Conservation (phyloP, 2,888 invertebrate genomes). For the Epinotia brunnichana region DNA sequence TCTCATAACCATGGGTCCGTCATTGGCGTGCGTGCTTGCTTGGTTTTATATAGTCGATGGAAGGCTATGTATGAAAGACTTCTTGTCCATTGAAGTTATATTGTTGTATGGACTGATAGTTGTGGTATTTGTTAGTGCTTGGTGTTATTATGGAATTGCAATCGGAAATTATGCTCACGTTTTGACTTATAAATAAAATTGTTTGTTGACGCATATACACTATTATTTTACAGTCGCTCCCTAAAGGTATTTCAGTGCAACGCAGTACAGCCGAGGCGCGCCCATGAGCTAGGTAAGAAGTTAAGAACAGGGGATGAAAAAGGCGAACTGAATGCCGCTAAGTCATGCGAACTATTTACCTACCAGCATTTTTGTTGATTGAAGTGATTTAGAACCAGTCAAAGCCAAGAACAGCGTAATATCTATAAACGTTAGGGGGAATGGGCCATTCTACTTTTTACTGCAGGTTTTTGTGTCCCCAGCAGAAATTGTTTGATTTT, state of each 20-base stretch:
- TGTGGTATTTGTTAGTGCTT: constrained; percentile 55
- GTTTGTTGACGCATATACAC: not conserved
- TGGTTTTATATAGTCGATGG: constrained; percentile 15
- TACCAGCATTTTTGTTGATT: not conserved
- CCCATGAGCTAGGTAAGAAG: too few species aligned
- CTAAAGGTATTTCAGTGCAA: not conserved
- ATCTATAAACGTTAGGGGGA: too few species aligned
- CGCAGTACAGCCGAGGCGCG: too few species aligned
- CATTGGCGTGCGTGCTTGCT: constrained; percentile 6
- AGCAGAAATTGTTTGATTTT: too few species aligned
- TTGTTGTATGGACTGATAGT: constrained; percentile 43
- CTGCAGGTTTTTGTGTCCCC: too few species aligned
- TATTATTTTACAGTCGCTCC: not conserved
- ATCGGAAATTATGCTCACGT: constrained; percentile 50
- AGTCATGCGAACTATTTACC: too few species aligned
- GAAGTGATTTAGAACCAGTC: too few species aligned
- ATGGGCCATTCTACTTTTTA: too few species aligned
- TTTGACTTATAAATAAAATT: constrained; percentile 11
- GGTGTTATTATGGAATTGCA: constrained; percentile 62
- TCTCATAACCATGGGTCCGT: not conserved
- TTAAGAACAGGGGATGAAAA: too few species aligned
- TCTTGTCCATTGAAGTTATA: not conserved
- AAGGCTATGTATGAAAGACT: not conserved
- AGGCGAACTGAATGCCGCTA: too few species aligned
- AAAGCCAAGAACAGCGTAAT: too few species aligned